Percentiles rank a stretch among this genome's conserved stretches.
Conservation (phyloP, 1,140 invertebrate genomes). For the Trichonephila clavipes region DNA sequence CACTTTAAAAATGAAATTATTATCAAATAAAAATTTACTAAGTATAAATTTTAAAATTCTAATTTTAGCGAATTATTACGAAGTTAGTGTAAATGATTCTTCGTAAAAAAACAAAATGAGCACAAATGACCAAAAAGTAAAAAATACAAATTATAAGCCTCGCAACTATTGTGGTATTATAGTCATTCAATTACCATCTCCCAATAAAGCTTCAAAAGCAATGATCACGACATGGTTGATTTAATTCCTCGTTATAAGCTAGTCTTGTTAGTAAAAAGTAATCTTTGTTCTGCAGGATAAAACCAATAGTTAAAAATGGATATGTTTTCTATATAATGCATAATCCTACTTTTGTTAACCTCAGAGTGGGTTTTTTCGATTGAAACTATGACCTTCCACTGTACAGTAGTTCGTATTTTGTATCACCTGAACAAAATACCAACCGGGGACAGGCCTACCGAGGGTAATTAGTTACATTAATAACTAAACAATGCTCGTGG, state of each 20-base stretch:
- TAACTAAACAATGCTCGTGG: slow-evolving; percentile 20
- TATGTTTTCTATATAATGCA: slow-evolving; percentile 12
- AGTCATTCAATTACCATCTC: neutral
- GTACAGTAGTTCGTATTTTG: neutral
- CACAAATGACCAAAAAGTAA: neutral
- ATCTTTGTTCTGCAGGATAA: neutral
- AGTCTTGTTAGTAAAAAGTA: neutral
- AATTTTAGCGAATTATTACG: no score
- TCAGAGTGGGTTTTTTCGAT: neutral
- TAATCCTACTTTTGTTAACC: neutral
- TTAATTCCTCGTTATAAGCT: neutral
- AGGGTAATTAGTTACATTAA: slow-evolving; percentile 61
- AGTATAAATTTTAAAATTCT: no score
- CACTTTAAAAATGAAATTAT: no score
- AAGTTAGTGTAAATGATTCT: no score
- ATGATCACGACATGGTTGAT: neutral
- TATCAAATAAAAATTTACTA: no score
- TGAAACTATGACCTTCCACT: neutral
- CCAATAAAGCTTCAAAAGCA: neutral
- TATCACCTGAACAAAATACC: neutral
- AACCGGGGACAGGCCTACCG: neutral
- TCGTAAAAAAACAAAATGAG: neutral
- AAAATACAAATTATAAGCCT: neutral
- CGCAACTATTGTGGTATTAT: neutral
- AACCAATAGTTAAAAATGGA: slow-evolving; percentile 44